Evolutionary conservation across 2,888 invertebrate genomes (phyloP), one percentile per base, ranked within the genome.

Genomic region (Ferdinandea cuprea): DNA sequence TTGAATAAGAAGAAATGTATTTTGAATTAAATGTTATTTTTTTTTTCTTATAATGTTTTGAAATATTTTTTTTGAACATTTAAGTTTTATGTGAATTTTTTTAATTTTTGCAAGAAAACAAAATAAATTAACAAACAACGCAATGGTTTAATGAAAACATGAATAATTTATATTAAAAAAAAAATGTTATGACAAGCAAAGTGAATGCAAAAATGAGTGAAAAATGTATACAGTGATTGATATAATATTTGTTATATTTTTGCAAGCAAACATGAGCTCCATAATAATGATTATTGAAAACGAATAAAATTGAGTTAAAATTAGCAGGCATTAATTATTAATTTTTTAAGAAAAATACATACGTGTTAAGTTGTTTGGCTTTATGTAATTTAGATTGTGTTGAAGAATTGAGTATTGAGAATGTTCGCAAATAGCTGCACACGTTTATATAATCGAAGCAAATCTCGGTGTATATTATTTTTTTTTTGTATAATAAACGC

Each of bases 141-240:
- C 81, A 81, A 72, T 79, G 76, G 35, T 32, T 2, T 9, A 50
- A 71, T 76, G 77, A 65, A 54, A n/a, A n/a, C n/a, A 66, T 81
- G 63, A 44, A 54, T 56, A 48, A n/a, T n/a, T n/a, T n/a, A n/a
- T n/a, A n/a, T n/a, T 37, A 35, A 9, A 25, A 58, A 25, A 25
- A 9, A 25, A 25, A 48, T 68, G 48, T 56, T 42, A 25, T 58
- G 40, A 28, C 50, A 44, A 28, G 74, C 50, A 15, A 44, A 35
- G 42, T 65, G 28, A 76, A 35, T 35, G 61, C 25, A 28, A 25
- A 48, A 63, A 37, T 65, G 42, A 56, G 28, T 44, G 61, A 54
- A 17, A 35, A 32, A 52, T 42, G 8, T 59, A 59, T 21, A 32
- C 1, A 48, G 15, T 21, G 7, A 13, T 42, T 42, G 2, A 21